Conservation (phyloP, 2,888 invertebrate genomes). For the Cylindroiulus punctatus region DNA sequence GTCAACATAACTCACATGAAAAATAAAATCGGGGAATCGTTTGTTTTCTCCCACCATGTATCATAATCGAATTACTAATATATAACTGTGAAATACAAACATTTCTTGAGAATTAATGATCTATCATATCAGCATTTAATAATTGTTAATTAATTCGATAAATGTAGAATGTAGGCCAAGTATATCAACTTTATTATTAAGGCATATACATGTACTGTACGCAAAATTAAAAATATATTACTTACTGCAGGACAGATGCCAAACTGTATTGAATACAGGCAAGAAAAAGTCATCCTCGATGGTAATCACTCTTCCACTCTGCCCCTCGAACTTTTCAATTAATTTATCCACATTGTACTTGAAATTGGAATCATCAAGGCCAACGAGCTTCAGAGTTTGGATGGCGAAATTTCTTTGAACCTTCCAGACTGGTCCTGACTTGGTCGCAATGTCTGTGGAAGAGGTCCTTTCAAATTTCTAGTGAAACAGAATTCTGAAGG, state of each 20-base stretch:
- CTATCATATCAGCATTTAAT: too few relatives aligned
- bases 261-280: background rate
- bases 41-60: too few relatives aligned
- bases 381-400: background rate
- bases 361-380: background rate
- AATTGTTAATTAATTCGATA: too few relatives aligned
- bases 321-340: background rate
- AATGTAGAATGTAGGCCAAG: too few relatives aligned
- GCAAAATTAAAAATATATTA: too few relatives aligned
- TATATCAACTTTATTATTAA: too few relatives aligned
- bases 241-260: constrained; percentile 26
- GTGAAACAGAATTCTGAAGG: background rate
- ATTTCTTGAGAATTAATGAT: too few relatives aligned
- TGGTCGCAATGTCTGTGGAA: constrained; percentile 12
- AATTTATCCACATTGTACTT: background rate
- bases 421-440: background rate
- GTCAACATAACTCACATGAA: too few relatives aligned
- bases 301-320: background rate
- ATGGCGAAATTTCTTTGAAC: background rate
- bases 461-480: background rate
- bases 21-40: too few relatives aligned
- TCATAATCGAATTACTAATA: too few relatives aligned
- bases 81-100: too few relatives aligned
- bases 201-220: background rate
- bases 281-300: constrained; percentile 5